These are phyloP conservation scores for Psix sp. DNA, from an alignment of 1,140 invertebrate species.

Conservation along the genomic window DNA sequence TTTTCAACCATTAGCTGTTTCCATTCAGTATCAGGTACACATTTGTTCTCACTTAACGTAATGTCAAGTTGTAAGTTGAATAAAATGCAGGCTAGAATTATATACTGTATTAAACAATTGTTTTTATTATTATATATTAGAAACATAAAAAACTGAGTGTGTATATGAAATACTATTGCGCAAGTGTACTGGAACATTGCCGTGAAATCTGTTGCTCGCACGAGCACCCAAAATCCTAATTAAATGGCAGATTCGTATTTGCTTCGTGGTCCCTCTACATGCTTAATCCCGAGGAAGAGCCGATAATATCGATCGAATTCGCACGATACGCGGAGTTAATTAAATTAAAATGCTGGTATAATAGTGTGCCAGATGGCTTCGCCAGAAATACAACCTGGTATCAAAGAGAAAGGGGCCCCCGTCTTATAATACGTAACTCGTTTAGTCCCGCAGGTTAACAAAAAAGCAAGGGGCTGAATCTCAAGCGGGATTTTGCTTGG, in stretches of 20 bases:
- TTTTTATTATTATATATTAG: too few species aligned
- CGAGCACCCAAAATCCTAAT: conserved; percentile 74
- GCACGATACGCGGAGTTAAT: conserved; percentile 72
- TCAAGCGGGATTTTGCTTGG: conserved; percentile 60
- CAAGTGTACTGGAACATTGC: conserved; percentile 52
- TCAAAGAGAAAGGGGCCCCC: conserved; percentile 61
- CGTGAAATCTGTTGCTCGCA: conserved; percentile 74
- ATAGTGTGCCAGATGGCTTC: conserved; percentile 75
- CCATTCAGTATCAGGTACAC: too few species aligned
- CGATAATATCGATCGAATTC: conserved; percentile 76
- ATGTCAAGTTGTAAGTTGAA: too few species aligned
- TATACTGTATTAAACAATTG: conserved; percentile 9
- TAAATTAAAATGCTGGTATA: conserved; percentile 77
- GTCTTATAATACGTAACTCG: conserved; percentile 74
- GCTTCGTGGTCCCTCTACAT: conserved; percentile 66
- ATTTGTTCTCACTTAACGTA: too few species aligned
- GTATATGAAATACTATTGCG: conserved; percentile 31
- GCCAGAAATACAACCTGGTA: conserved; percentile 73
- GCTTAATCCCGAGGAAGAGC: conserved; percentile 74
- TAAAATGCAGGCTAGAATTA: conserved; percentile 17
- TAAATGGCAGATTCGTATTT: conserved; percentile 75
- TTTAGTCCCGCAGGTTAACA: conserved; percentile 75
- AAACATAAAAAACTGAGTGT: conserved; percentile 19
- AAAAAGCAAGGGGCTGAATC: conserved; percentile 64
- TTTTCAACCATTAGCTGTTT: conserved; percentile 3